Evolutionary conservation across 1,140 invertebrate species (phyloP), one percentile per base, ranked within the genome.

Genomic region (Drosophila pruinosa): DNA sequence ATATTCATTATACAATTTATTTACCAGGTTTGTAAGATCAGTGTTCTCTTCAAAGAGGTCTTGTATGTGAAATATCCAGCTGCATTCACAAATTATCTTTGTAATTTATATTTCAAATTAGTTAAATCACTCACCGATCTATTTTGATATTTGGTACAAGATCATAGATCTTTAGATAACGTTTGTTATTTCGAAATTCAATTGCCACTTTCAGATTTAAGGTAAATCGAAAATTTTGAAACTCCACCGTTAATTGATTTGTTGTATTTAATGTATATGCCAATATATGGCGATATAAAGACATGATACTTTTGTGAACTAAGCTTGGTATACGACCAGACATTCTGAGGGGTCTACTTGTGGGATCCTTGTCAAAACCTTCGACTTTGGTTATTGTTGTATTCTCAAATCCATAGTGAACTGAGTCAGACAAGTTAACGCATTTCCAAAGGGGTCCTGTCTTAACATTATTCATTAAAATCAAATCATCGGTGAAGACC

Each of bases 371-470:
- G 7, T 31, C 56, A 14, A 81, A 81, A 5, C 78, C 73, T 24
- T 24, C 45, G 5, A 81, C 45, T 12, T 61, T 62, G 0, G 78
- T 81, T 12, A 81, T 81, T 0, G 78, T 81, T 15, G 78, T 68
- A 38, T 81, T 81, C 39, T 81, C 78, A 24, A 82, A 82, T 1
- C 74, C 78, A 21, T 78, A 82, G 21, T 78, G 82, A 2, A 82
- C 65, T 36, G 74, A 70, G 24, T 82, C 41, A 10, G 38, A 64
- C 4, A 81, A 28, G 36, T 77, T 28, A 8, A 78, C 62, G 2
- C 5, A 8, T 17, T 15, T 39, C 36, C 14, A 39, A 39, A 14
- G 6, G 14, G 36, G 28, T 31, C n/a, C n/a, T n/a, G n/a, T n/a
- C n/a, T n/a, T n/a, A n/a, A n/a, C n/a, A n/a, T n/a, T n/a, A n/a